Percentiles rank a stretch among this genome's conserved stretches.
Conservation (phyloP, 2,113 vertebrate species). For the Ctenodactylus gundi region DNA sequence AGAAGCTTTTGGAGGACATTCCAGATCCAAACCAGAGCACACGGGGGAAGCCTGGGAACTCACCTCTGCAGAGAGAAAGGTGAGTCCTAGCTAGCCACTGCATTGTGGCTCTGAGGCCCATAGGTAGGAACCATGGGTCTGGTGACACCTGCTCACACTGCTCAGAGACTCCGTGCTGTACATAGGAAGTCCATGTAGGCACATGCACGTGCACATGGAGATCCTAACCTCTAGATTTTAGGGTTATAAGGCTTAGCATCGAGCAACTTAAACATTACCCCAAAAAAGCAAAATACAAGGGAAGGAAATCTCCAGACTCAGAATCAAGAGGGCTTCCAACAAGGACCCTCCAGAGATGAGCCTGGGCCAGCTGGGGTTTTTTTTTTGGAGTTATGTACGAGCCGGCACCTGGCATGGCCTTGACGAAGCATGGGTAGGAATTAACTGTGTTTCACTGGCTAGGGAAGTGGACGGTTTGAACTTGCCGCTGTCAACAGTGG, state of each 20-base stretch:
- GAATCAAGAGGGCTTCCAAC: neutral
- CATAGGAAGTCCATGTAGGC: neutral
- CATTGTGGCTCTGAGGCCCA: neutral
- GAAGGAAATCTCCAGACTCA: neutral
- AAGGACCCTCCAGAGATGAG: neutral
- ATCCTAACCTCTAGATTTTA: neutral
- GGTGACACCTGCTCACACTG: neutral
- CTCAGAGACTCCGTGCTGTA: neutral
- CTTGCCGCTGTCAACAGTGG: too few relatives aligned
- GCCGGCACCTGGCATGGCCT: neutral
- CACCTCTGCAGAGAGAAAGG: neutral
- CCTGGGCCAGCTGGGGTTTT: neutral
- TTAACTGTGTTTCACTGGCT: neutral
- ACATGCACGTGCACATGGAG: neutral
- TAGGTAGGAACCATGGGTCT: neutral
- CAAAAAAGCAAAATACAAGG: neutral
- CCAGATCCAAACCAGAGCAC: too few relatives aligned
- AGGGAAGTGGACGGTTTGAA: too few relatives aligned
- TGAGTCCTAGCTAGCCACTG: neutral
- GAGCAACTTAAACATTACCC: neutral
- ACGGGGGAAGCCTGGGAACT: neutral
- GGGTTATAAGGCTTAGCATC: neutral
- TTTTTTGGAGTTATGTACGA: neutral
- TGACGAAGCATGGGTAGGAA: neutral
- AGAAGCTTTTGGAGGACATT: too few relatives aligned